phyloP scores from a whole-genome alignment of 1,140 invertebrate species.

The Myzus persicae region DNA sequence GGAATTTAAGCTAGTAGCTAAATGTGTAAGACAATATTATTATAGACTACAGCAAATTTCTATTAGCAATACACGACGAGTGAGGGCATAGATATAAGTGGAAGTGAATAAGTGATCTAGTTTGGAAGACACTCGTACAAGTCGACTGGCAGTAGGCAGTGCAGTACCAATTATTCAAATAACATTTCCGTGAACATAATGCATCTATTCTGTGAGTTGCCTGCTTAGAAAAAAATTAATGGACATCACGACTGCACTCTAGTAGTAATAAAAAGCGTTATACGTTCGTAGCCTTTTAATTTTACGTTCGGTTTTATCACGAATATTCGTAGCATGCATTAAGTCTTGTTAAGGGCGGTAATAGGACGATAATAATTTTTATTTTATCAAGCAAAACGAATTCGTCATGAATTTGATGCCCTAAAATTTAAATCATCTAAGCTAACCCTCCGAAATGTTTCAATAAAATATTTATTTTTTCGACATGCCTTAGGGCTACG shows the following conservation, averaged over 20 bases:
- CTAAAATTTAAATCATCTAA: too few species aligned
- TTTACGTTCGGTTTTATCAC: not conserved
- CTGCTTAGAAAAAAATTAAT: not conserved
- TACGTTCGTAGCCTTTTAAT: not conserved
- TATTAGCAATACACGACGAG: not conserved
- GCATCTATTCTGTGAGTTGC: not conserved
- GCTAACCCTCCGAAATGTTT: too few species aligned
- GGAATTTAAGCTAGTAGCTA: not conserved
- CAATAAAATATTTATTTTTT: too few species aligned
- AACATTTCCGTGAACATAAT: not conserved
- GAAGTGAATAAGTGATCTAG: not conserved
- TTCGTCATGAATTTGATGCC: too few species aligned
- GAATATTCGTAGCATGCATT: too few species aligned
- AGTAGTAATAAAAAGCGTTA: not conserved
- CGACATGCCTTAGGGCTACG: too few species aligned
- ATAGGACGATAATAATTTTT: too few species aligned
- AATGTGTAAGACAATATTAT: too few species aligned
- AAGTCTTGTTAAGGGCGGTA: too few species aligned
- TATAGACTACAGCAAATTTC: not conserved
- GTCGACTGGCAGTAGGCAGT: not conserved
- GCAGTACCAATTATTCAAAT: not conserved
- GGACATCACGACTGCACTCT: slow-evolving; percentile 7
- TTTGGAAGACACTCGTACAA: not conserved
- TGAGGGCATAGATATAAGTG: not conserved
- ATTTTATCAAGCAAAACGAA: too few species aligned